These are phyloP conservation scores for Antechinus stuartii DNA, from an alignment of 2,113 vertebrate genomes.

Conservation along the genomic window DNA sequence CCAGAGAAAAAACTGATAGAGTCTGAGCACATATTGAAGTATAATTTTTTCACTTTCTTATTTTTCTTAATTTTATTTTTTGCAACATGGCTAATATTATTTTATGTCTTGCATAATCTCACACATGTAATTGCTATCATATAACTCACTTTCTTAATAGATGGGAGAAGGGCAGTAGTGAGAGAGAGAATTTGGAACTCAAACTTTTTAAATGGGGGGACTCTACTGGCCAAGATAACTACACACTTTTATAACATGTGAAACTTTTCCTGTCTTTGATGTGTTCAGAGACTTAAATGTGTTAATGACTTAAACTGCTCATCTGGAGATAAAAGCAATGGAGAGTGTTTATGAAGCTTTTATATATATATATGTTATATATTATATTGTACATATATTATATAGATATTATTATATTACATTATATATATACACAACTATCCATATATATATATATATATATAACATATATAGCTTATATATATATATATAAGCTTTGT, in stretches of 20 bases:
- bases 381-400: too few species aligned
- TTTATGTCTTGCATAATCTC: not conserved
- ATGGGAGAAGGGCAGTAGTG: not conserved
- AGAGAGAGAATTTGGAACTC: not conserved
- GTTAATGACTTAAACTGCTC: not conserved
- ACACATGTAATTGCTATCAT: not conserved
- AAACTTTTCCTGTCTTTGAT: not conserved
- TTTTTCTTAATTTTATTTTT: not conserved
- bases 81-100: not conserved
- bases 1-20: not conserved
- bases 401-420: too few species aligned
- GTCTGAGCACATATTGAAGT: not conserved
- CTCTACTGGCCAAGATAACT: not conserved
- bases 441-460: too few species aligned
- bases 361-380: too few species aligned
- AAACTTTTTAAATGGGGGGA: not conserved
- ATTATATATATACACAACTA: too few species aligned
- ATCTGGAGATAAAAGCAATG: not conserved
- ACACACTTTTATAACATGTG: not conserved
- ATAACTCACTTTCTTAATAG: not conserved
- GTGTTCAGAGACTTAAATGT: not conserved
- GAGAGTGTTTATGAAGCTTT: not conserved
- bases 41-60: not conserved
- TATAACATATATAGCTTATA: too few species aligned
- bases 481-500: too few species aligned